Evolutionary conservation across 2,888 invertebrate species (phyloP), one percentile per base, ranked within the genome.

Genomic region (Corythucha ciliata): DNA sequence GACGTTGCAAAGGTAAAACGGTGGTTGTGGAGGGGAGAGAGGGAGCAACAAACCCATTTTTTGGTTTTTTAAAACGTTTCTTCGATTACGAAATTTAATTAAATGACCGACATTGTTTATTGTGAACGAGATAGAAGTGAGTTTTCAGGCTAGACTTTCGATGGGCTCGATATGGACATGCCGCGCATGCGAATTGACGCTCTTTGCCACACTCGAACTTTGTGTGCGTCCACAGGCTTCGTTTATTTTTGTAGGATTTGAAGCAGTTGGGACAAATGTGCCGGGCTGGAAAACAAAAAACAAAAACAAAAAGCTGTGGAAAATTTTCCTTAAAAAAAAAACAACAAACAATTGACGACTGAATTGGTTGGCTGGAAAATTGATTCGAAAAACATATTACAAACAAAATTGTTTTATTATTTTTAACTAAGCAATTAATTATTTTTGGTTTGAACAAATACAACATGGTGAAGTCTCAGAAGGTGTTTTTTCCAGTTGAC

Each of bases 141-240:
- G 53, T 57, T 26, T 54, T 55, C 8, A 59, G 37, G 29, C 56
- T 49, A 7, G 45, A 44, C 47, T 58, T 59, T 42, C 55, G 55
- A 42, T 60, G 59, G 21, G 56, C 53, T 32, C 42, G 45, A 36
- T 58, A 58, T 5, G 50, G 40, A 44, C 62, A 62, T 7, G 57
- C 18, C 10, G 47, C 21, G 18, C 70, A 70, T 21, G 57, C 52
- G 55, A 68, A 71, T 52, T 63, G 65, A 14, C 67, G 68, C 52
- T 65, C 58, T 40, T 63, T 65, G 22, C 68, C 68, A 56, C 69
- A 69, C 48, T 70, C 69, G 60, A 67, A 68, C 45, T 64, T 64
- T 53, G 60, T 63, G 58, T 68, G 69, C 8, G 67, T 63, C 41
- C 65, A 64, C 60, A 69, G 55, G 42, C 50, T 56, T 18, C 47